These are phyloP conservation scores for Crocallis elinguaria DNA, from an alignment of 2,888 invertebrate species.

Conservation along the genomic window DNA sequence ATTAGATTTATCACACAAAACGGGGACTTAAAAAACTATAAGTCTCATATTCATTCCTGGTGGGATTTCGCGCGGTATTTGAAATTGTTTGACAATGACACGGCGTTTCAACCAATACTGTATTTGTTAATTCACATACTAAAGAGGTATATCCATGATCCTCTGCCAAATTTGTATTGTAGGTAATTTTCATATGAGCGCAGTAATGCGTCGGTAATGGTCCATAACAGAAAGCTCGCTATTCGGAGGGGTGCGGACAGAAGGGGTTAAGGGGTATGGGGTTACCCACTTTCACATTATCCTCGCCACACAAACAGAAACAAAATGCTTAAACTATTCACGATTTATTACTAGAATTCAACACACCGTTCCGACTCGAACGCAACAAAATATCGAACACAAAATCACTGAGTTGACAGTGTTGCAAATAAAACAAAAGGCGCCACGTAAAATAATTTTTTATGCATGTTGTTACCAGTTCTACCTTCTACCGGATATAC, in stretches of 20 bases:
- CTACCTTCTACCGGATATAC: constrained; percentile 19
- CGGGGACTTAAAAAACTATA: too few species aligned
- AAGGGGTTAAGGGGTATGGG: constrained; percentile 4
- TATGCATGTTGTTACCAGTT: constrained; percentile 37
- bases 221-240: constrained; percentile 71
- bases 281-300: constrained; percentile 36
- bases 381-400: constrained; percentile 49
- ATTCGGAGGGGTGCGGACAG: constrained; percentile 48
- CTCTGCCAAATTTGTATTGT: constrained; percentile 60
- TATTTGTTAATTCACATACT: neutral
- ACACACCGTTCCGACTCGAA: constrained; percentile 51
- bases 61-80: too few species aligned
- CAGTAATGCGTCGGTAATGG: constrained; percentile 71
- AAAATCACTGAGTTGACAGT: constrained; percentile 50
- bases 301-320: constrained; percentile 52
- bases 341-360: constrained; percentile 60
- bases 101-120: too few species aligned
- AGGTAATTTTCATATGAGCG: constrained; percentile 69
- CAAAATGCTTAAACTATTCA: constrained; percentile 61
- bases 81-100: too few species aligned
- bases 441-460: constrained; percentile 46
- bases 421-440: constrained; percentile 46
- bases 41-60: too few species aligned
- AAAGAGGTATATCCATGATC: constrained; percentile 38
- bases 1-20: too few species aligned